phyloP scores from a whole-genome alignment of 2,888 invertebrate species.

The Tanytarsus gracilentus region DNA sequence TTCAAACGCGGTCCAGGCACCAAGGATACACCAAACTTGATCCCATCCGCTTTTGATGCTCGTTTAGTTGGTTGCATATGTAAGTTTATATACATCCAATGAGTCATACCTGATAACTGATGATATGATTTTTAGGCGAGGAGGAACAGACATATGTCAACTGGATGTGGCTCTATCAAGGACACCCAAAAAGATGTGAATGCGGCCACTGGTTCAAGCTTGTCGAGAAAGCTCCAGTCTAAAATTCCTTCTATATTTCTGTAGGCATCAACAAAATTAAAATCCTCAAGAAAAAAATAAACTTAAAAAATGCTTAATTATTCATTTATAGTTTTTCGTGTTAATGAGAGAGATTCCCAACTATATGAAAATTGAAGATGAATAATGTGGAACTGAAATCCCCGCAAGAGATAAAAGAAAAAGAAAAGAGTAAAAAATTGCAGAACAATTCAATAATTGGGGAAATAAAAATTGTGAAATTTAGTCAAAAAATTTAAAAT shows the following conservation, averaged over 20 bases:
- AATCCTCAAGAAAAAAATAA: background rate
- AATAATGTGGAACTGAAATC: background rate
- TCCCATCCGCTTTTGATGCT: slow-evolving; percentile 83
- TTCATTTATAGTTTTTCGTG: slow-evolving; percentile 25
- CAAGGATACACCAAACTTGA: slow-evolving; percentile 73
- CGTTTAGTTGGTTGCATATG: slow-evolving; percentile 93
- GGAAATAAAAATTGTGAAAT: slow-evolving; percentile 23
- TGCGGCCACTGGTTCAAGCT: slow-evolving; percentile 97
- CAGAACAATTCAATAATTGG: background rate
- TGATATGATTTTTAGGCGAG: slow-evolving; percentile 51
- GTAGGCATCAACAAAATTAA: background rate
- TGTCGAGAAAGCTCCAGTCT: slow-evolving; percentile 63
- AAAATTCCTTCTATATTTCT: slow-evolving; percentile 42
- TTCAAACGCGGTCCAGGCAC: slow-evolving; percentile 74
- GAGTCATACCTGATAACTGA: background rate
- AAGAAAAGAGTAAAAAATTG: background rate
- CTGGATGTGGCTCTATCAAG: slow-evolving; percentile 94
- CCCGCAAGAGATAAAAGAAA: background rate
- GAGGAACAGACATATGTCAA: slow-evolving; percentile 82
- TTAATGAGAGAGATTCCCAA: background rate
- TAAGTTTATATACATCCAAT: slow-evolving; percentile 40
- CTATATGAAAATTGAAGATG: background rate
- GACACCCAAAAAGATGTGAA: slow-evolving; percentile 81
- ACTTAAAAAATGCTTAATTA: too few species aligned
- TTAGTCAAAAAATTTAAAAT: slow-evolving; percentile 20